phyloP scores from a whole-genome alignment of 2,797 vertebrate genomes.

The Takifugu ocellatus region DNA sequence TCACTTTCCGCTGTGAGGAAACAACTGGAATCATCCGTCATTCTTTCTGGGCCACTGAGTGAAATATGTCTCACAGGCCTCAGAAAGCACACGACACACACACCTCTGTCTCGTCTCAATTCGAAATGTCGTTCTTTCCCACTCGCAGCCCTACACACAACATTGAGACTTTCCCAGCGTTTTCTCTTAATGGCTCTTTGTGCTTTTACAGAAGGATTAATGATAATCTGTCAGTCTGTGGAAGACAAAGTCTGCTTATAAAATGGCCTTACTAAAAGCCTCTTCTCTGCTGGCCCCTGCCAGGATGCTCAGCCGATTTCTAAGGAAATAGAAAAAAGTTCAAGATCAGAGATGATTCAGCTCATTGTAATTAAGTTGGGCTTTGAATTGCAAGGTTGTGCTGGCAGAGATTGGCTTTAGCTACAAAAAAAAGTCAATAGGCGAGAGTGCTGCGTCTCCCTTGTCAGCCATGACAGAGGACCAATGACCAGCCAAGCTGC shows the following conservation, averaged over 20 bases:
- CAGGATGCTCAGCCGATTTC: slow-evolving; percentile 34
- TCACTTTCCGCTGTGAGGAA: slow-evolving; percentile 63
- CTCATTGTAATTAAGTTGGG: slow-evolving; percentile 54
- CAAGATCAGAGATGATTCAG: slow-evolving; percentile 56
- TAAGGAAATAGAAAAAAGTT: slow-evolving; percentile 40
- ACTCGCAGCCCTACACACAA: slow-evolving; percentile 58
- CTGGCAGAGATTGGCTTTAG: slow-evolving; percentile 58
- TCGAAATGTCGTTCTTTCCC: slow-evolving; percentile 52
- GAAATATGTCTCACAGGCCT: slow-evolving; percentile 67
- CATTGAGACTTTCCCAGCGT: slow-evolving; percentile 73
- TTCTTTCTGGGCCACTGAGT: slow-evolving; percentile 69
- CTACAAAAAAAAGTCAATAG: slow-evolving; percentile 70
- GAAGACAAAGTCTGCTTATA: slow-evolving; percentile 30
- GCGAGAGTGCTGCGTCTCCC: slow-evolving; percentile 61
- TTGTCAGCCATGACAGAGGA: slow-evolving; percentile 69
- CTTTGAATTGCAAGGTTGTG: slow-evolving; percentile 59
- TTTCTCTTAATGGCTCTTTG: slow-evolving; percentile 71
- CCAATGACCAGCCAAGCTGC: slow-evolving; percentile 52
- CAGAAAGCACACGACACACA: slow-evolving; percentile 54
- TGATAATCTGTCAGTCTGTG: slow-evolving; percentile 71
- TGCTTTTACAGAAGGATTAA: slow-evolving; percentile 74
- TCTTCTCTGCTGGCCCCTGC: slow-evolving; percentile 30
- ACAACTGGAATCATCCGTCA: slow-evolving; percentile 69
- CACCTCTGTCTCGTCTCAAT: slow-evolving; percentile 25
- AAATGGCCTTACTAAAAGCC: slow-evolving; percentile 44